Percentiles rank a stretch among this genome's conserved stretches.
These are phyloP conservation scores for Solenopsis fugax DNA, from an alignment of 1,140 invertebrate genomes.

Conservation along the genomic window DNA sequence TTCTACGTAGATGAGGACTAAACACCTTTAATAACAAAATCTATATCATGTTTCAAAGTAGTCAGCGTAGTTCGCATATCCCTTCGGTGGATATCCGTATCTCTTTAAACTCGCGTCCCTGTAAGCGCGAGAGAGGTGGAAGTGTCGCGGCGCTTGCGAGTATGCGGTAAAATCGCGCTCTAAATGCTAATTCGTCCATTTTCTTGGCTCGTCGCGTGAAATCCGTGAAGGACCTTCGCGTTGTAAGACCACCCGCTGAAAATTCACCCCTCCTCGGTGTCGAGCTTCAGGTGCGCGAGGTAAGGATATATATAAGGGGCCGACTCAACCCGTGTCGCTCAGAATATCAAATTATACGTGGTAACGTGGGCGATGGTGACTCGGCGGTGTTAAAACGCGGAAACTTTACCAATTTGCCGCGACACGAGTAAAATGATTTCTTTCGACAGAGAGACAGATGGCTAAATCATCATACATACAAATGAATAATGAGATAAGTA, in stretches of 20 bases:
- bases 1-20: background rate
- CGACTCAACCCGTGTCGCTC: slow-evolving; percentile 51
- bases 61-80: slow-evolving; percentile 8
- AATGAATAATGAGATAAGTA: slow-evolving; percentile 22
- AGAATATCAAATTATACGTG: slow-evolving; percentile 72
- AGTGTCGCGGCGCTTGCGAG: background rate
- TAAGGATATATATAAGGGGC: slow-evolving; percentile 18
- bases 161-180: slow-evolving; percentile 75
- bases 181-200: slow-evolving; percentile 82
- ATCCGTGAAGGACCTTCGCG: slow-evolving; percentile 59
- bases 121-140: background rate
- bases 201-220: slow-evolving; percentile 60
- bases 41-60: slow-evolving; percentile 37
- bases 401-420: slow-evolving; percentile 75
- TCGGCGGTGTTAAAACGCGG: slow-evolving; percentile 68
- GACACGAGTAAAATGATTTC: slow-evolving; percentile 61
- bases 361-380: slow-evolving; percentile 60
- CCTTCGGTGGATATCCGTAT: background rate
- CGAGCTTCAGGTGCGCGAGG: slow-evolving; percentile 15
- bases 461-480: background rate
- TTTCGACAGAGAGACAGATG: background rate
- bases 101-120: slow-evolving; percentile 13
- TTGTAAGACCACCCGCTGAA: slow-evolving; percentile 34
- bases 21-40: slow-evolving; percentile 43
- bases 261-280: slow-evolving; percentile 43